These are phyloP conservation scores for Microplitis demolitor DNA, from an alignment of 1,140 invertebrate genomes.

Conservation along the genomic window DNA sequence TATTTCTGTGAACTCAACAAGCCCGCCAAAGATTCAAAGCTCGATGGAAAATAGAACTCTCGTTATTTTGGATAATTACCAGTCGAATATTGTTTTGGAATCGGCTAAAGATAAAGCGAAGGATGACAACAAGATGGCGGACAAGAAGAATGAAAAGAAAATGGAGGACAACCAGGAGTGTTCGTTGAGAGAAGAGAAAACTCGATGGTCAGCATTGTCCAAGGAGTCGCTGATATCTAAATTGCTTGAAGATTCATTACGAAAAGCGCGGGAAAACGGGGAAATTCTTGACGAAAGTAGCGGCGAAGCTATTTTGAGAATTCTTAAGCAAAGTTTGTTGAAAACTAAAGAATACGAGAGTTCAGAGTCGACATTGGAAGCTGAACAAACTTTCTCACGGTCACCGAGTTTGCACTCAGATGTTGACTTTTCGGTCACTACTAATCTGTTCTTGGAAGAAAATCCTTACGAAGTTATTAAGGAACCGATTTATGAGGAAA, in stretches of 20 bases:
- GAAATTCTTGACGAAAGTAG: conserved; percentile 54
- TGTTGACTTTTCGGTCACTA: conserved; percentile 43
- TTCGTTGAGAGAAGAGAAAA: not conserved
- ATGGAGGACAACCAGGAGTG: conserved; percentile 2
- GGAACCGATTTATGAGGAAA: conserved; percentile 89
- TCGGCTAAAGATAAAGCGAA: conserved; percentile 29
- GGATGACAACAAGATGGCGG: not conserved
- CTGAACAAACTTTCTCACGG: conserved; percentile 48
- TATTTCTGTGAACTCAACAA: conserved; percentile 53
- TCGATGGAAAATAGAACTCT: conserved; percentile 53
- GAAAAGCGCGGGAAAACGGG: conserved; percentile 53
- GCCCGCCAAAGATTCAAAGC: conserved; percentile 40
- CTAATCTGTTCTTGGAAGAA: conserved; percentile 61
- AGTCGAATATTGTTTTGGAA: conserved; percentile 56
- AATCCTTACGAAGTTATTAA: conserved; percentile 81
- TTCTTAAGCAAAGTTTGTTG: conserved; percentile 54
- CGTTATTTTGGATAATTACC: conserved; percentile 57
- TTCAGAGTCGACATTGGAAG: conserved; percentile 46
- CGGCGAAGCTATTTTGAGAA: conserved; percentile 55
- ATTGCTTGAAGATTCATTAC: conserved; percentile 54
- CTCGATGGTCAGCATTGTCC: conserved; percentile 35
- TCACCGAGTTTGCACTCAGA: conserved; percentile 57
- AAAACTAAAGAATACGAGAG: conserved; percentile 51
- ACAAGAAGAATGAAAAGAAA: conserved; percentile 7
- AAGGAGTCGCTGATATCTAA: conserved; percentile 56